Base-by-base conservation (phyloP, 1,140 invertebrate genomes). In the Sitophilus oryzae region DNA sequence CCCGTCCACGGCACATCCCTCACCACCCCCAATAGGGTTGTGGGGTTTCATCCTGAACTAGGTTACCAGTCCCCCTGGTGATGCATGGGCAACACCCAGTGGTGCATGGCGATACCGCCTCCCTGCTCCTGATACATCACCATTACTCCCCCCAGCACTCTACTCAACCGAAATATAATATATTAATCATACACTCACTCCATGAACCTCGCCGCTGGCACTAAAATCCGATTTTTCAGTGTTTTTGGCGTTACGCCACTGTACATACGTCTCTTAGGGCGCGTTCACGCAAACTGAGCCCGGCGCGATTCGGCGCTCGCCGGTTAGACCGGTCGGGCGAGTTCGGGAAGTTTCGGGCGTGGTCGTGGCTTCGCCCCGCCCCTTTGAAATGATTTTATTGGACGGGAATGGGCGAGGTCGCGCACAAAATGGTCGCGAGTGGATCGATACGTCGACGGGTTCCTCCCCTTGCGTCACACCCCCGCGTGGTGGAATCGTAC, bases 61-160 rank as follows among this genome's bases (percentile, higher is more conserved):
- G 76, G 76, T 64, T 78, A 76, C 75, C 76, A 71, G 65, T 74
- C 75, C 61, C 73, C 70, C 65, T 73, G 73, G 69, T 74, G 74
- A 67, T 75, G 75, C 72, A 77, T 72, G n/a, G n/a, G n/a, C 54
- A 75, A 75, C 71, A 77, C 69, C 71, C 77, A 75, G 72, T 77
- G 76, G 71, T 77, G 76, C 74, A 76, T 76, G 72, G 76, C 75
- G 74, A 77, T 74, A 71, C 74, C 75, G 72, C 76, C 75, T 35
- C 46, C 34, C 50, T 70, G 68, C 76, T 78, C 76, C 73, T n/a
- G n/a, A n/a, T 76, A 76, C 76, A 78, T 78, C 74, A 77, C 76
- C 76, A 78, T 78, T 67, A 66, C 66, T 11, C 8, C 44, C 16
- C 14, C 41, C 10, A 19, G 41, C 48, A 56, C 46, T 43, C 44